Conservation (phyloP, 53 echinoderm and acorn worm species). For the Paracentrotus lividus region DNA sequence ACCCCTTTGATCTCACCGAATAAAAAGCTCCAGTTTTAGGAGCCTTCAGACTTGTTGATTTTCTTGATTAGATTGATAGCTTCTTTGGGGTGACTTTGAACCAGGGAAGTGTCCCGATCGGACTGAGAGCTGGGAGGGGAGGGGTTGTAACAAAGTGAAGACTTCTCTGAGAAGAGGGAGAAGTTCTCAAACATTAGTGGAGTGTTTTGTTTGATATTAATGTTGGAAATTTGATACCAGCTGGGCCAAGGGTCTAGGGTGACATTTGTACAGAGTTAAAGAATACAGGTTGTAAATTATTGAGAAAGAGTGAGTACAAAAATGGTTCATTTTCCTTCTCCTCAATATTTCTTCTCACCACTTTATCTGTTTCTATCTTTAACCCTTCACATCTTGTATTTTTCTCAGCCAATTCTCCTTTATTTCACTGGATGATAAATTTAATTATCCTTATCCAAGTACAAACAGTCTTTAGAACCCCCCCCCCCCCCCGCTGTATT, state of each 20-base stretch:
- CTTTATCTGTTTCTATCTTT: too few species aligned
- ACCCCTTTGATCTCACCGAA: constrained; percentile 1
- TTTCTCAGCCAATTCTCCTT: too few species aligned
- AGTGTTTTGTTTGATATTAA: constrained; percentile 41
- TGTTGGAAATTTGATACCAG: constrained; percentile 37
- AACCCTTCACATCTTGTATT: too few species aligned
- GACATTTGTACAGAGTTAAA: constrained; percentile 35
- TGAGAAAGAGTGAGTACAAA: too few species aligned
- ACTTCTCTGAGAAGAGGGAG: neutral
- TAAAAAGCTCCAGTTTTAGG: neutral
- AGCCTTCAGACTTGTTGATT: constrained; percentile 7
- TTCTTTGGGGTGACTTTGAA: neutral
- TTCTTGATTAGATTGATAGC: neutral
- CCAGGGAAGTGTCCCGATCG: neutral
- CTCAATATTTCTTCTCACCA: too few species aligned
- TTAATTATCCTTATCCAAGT: too few species aligned
- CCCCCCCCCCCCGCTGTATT: too few species aligned
- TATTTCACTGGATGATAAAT: too few species aligned
- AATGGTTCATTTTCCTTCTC: too few species aligned
- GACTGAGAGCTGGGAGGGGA: too few species aligned
- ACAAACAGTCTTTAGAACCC: neutral
- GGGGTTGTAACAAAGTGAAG: constrained; percentile 1
- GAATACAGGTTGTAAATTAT: too few species aligned
- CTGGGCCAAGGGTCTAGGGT: neutral
- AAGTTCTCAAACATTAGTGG: constrained; percentile 20